A percentile compares a stretch with the other conserved stretches of the same genome.
These are phyloP conservation scores for Halcyon smyrnensis DNA, from an alignment of 2,797 vertebrate species.

Conservation along the genomic window DNA sequence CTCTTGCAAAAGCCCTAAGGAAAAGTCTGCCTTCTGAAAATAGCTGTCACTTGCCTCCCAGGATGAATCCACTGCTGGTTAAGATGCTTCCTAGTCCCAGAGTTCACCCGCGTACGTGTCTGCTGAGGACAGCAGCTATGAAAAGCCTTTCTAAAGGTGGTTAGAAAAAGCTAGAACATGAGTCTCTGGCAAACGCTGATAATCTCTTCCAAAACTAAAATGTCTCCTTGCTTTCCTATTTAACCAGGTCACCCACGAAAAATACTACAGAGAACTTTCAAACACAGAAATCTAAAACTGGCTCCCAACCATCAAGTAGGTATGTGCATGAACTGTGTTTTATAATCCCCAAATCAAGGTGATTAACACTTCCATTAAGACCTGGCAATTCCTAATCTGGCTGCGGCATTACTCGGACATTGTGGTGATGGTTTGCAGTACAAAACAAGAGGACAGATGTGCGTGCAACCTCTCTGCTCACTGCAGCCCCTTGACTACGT, in stretches of 20 bases:
- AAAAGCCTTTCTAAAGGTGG: background rate
- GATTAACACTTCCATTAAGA: background rate
- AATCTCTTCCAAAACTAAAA: background rate
- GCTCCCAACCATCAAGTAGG: background rate
- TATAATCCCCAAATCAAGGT: background rate
- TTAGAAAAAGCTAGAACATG: background rate
- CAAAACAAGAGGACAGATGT: background rate
- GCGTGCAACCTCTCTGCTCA: background rate
- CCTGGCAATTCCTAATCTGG: background rate
- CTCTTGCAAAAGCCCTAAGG: background rate
- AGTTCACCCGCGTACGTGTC: rapidly evolving
- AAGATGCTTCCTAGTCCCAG: background rate
- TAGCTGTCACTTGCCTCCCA: background rate
- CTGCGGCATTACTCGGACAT: background rate
- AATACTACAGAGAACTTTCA: background rate
- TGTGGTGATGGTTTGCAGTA: background rate
- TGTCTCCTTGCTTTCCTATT: background rate
- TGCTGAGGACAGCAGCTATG: background rate
- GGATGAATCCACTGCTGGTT: rapidly evolving
- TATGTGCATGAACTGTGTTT: background rate
- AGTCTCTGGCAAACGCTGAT: background rate
- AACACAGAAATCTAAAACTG: background rate
- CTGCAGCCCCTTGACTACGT: background rate
- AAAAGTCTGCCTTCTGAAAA: background rate
- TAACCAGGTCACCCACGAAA: background rate